Evolutionary conservation across 2,797 vertebrate genomes (phyloP), one percentile per base, ranked within the genome.

Genomic region (Rhodeus uyekii): DNA sequence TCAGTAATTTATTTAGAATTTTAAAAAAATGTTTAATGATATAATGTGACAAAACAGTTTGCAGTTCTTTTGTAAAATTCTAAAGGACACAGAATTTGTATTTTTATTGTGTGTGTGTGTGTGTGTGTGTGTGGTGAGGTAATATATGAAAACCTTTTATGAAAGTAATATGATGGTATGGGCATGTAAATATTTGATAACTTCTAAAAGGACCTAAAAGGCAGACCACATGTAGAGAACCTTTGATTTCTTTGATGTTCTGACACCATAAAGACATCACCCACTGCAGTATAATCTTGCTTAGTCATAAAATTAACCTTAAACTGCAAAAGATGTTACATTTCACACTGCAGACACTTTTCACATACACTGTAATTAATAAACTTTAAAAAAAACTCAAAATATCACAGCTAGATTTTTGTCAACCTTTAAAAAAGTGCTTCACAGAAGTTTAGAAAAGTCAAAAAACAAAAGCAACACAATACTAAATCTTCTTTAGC

Each of bases 121-220:
- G n/a, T 39, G 34, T 22, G n/a, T 24, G 55, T 53, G 50, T 81
- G 58, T 65, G 79, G 38, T 34, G 46, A 38, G 60, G 60, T 32
- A 42, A 65, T 75, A 65, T 53, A 55, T n/a, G 22, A 50, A 36
- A 60, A 32, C 12, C 46, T 74, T 80, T 75, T 50, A 75, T 81
- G 46, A 39, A 24, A 74, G 58, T 60, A 73, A 50, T 81, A 81
- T 65, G 79, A 64, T 64, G 27, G 68, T 27, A 48, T 16, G 14
- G 68, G 55, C 32, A 81, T 74, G 60, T 74, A 53, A 74, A 75
- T 74, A 74, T 81, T 74, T 81, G 27, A 81, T 81, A 42, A 81
- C 46, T 42, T 39, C 60, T 64, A 74, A 81, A 81, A 81, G 71
- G 34, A 81, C 2, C 60, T 74, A 27, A 74, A 64, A 81, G 24